phyloP scores from a whole-genome alignment of 2,888 invertebrate genomes.

The Eustalomyia histrio region DNA sequence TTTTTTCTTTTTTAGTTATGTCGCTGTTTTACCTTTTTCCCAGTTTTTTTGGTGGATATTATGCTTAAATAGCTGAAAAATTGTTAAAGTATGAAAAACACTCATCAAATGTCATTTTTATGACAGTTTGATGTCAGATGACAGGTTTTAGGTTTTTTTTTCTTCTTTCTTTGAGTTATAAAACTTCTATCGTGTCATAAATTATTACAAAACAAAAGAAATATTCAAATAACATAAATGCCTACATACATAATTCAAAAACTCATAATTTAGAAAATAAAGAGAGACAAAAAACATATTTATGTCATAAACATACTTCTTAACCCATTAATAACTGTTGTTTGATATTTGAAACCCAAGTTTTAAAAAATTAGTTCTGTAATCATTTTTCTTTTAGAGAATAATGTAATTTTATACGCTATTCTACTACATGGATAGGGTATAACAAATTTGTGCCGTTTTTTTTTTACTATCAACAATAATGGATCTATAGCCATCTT shows the following conservation, averaged over 20 bases:
- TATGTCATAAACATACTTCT: too few relatives aligned
- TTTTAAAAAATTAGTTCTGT: too few relatives aligned
- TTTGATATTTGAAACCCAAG: too few relatives aligned
- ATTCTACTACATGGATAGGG: too few relatives aligned
- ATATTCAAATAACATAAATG: slow-evolving; percentile 35
- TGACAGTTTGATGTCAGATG: slow-evolving; percentile 66
- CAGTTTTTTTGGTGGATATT: slow-evolving; percentile 29
- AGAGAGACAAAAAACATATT: not conserved
- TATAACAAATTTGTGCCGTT: too few relatives aligned
- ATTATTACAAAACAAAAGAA: slow-evolving; percentile 49
- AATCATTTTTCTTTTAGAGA: too few relatives aligned
- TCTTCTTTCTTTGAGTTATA: not conserved
- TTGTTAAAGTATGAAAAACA: slow-evolving; percentile 62
- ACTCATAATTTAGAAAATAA: not conserved
- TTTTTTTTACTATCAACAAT: too few relatives aligned
- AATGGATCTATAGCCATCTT: too few relatives aligned
- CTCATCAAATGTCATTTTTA: slow-evolving; percentile 69
- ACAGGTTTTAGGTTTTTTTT: slow-evolving; percentile 34
- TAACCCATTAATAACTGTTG: too few relatives aligned
- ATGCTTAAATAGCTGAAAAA: slow-evolving; percentile 64
- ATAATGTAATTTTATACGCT: too few relatives aligned
- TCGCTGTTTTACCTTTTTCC: slow-evolving; percentile 41
- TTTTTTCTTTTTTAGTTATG: slow-evolving; percentile 8
- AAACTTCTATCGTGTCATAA: slow-evolving; percentile 42
- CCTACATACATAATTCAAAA: not conserved